Evolutionary conservation across 2,888 invertebrate species (phyloP), one percentile per base, ranked within the genome.

Genomic region (Thymelicus sylvestris): DNA sequence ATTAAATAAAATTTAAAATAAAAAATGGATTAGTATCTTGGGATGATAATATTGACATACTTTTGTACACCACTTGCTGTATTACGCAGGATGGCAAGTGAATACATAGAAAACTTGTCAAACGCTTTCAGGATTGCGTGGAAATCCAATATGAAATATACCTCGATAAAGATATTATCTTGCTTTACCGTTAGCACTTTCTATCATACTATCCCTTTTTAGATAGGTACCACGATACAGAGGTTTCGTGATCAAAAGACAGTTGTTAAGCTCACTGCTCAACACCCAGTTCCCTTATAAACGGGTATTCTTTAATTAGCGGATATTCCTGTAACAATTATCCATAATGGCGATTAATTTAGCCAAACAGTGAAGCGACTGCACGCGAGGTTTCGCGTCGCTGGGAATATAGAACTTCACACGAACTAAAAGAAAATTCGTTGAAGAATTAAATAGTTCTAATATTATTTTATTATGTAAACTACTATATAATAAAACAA

Each of bases 371-470:
- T 15, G 44, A 19, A 48, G 15, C 50, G 50, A 50, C 39, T 50
- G 63, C 68, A 65, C 76, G 72, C 74, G 66, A 72, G 73, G 55
- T 66, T 63, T 15, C 64, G 61, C 64, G 60, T 41, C 71, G 73
- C 75, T 78, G 79, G 74, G 78, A 78, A 79, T 72, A 74, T 74
- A 72, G 72, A 55, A 47, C 68, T 74, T 76, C 76, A 75, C 76
- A 76, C 73, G 72, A 74, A 64, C 52, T 57, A 47, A 39, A 15
- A 38, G 31, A 60, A 72, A 75, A 74, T 75, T 74, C 24, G 24
- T 55, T 24, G 19, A 24, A 55, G 24, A 55, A 55, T 24, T 19
- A 24, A 55, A 55, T 31, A 55, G 19, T 24, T 15, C 19, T 15
- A 12, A 44, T 2, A 31, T 5, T 19, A 19, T 19, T 19, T 19